A percentile compares a stretch with the other conserved stretches of the same genome.
Conservation (phyloP, 2,113 vertebrate genomes). For the Plecotus auritus region DNA sequence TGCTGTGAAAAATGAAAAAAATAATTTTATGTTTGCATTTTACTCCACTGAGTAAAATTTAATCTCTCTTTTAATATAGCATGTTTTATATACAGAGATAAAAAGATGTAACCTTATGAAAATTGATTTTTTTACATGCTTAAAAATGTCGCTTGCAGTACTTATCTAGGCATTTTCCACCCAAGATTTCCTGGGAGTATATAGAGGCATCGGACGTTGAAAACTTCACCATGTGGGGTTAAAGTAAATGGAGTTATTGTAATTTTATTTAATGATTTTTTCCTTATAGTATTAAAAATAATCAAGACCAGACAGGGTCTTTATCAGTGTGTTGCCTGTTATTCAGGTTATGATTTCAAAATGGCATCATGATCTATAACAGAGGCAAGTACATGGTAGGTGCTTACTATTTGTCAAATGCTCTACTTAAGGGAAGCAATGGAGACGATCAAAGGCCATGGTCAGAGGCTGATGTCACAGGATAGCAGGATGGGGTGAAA, state of each 20-base stretch:
- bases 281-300: constrained; percentile 7
- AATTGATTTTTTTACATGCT: constrained; percentile 89
- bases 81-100: constrained; percentile 89
- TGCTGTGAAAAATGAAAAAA: constrained; percentile 91
- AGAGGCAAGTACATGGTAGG: background rate
- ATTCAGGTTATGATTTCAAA: background rate
- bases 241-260: constrained; percentile 7
- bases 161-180: constrained; percentile 82
- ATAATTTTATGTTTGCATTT: constrained; percentile 97
- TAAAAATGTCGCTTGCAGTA: constrained; percentile 86
- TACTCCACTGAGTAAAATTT: constrained; percentile 92
- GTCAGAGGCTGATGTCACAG: background rate
- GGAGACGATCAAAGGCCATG: background rate
- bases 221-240: constrained; percentile 53
- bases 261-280: constrained; percentile 7
- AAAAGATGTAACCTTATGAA: constrained; percentile 92
- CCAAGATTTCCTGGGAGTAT: constrained; percentile 40
- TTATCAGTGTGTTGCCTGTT: background rate
- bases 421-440: no score
- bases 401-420: background rate
- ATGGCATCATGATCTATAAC: no score
- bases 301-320: background rate
- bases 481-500: rapidly evolving
- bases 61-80: constrained; percentile 95
- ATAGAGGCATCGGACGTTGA: constrained; percentile 46